These are phyloP conservation scores for Bellardia pandia DNA, from an alignment of 2,888 invertebrate genomes.

Conservation along the genomic window DNA sequence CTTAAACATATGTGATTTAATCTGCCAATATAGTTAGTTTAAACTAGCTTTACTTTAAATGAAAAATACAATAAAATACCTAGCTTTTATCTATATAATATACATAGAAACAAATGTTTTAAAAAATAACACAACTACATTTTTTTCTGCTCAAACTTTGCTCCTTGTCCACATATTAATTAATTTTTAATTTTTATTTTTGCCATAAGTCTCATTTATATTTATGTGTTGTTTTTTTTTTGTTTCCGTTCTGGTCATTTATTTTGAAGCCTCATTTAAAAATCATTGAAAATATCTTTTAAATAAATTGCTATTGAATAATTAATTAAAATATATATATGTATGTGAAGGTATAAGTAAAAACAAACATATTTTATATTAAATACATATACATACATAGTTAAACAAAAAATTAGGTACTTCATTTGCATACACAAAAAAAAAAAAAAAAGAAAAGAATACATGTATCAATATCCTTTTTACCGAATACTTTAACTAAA, in stretches of 20 bases:
- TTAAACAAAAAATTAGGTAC: constrained; percentile 41
- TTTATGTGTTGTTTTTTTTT: constrained; percentile 20
- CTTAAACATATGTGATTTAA: no score
- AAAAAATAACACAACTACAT: no score
- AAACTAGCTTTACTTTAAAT: no score
- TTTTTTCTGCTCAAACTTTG: constrained; percentile 9
- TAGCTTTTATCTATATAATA: no score
- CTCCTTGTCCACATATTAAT: constrained; percentile 45
- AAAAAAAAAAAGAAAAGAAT: no score
- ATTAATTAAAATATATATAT: constrained; percentile 54
- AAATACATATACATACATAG: background rate
- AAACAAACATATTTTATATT: background rate
- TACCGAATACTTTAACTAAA: constrained; percentile 15
- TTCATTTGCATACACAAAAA: constrained; percentile 15
- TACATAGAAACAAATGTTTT: no score
- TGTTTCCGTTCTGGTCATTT: background rate
- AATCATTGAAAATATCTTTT: constrained; percentile 59
- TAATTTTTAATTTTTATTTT: constrained; percentile 34
- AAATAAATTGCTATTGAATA: constrained; percentile 64
- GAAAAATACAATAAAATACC: no score
- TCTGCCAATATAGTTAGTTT: no score
- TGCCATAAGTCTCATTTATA: constrained; percentile 44
- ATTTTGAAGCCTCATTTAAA: constrained; percentile 47
- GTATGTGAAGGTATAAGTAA: background rate
- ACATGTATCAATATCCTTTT: constrained; percentile 33